Evolutionary conservation across 2,797 vertebrate species (phyloP).

Genomic region (Aphelocoma californica): DNA sequence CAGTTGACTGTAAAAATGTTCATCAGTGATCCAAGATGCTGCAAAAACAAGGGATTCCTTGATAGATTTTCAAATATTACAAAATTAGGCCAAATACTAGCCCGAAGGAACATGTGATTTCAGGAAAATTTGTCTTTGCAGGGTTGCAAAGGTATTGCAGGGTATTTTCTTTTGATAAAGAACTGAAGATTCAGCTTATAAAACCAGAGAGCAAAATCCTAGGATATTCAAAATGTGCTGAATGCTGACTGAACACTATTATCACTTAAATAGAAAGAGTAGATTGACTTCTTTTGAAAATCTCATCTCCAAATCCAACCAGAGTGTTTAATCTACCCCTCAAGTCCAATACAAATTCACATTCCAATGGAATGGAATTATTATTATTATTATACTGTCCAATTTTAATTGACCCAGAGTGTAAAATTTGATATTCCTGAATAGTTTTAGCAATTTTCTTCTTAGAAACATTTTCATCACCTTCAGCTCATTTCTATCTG

Average conservation of each 20-base stretch:
- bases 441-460: neutral
- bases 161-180: neutral
- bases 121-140: neutral
- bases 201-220: neutral
- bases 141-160: neutral
- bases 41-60: neutral
- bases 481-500: neutral
- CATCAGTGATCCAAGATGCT: neutral
- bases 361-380: neutral
- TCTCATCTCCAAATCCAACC: neutral
- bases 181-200: neutral
- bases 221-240: neutral
- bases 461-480: neutral
- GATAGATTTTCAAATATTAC: neutral
- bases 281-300: neutral
- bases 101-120: neutral
- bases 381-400: neutral
- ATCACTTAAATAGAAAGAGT: neutral
- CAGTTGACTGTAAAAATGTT: neutral
- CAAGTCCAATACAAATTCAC: neutral
- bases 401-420: neutral
- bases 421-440: neutral
- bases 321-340: neutral
- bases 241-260: neutral
- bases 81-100: neutral